Evolutionary conservation across 2,797 vertebrate genomes (phyloP).

Genomic region (Poeciliopsis presidionis): DNA sequence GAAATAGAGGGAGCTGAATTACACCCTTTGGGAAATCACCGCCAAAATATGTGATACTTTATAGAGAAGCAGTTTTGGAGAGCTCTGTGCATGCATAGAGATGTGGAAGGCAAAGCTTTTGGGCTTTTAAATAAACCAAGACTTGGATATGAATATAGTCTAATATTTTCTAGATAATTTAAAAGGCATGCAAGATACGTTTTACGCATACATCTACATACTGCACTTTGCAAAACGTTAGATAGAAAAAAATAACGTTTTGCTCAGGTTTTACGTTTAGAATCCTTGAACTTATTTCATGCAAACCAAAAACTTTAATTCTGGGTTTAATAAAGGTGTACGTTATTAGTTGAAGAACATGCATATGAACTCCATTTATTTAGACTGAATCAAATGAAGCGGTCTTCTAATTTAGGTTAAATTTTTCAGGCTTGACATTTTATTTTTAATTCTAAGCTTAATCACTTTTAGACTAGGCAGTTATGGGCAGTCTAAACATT

Average conservation of each 20-base stretch:
- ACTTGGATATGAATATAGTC: background rate
- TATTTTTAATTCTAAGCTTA: background rate
- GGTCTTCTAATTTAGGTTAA: background rate
- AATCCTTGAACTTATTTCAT: background rate
- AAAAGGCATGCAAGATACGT: background rate
- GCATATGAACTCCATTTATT: background rate
- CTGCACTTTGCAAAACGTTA: background rate
- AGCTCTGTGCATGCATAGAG: constrained; percentile 3
- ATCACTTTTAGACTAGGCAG: background rate
- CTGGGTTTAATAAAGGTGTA: background rate
- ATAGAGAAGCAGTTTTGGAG: constrained; percentile 48
- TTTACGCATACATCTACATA: background rate
- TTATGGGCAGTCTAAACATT: background rate
- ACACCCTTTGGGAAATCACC: constrained; percentile 69
- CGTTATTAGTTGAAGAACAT: background rate
- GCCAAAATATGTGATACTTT: constrained; percentile 62
- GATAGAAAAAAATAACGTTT: too few species aligned
- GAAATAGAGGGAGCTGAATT: constrained; percentile 24
- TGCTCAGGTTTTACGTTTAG: background rate
- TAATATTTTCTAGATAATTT: background rate
- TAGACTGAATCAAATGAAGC: background rate
- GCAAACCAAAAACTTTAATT: background rate
- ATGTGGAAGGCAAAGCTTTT: constrained; percentile 24
- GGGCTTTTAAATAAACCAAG: background rate
- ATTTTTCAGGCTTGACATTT: background rate